A percentile compares a stretch with the other conserved stretches of the same genome.
Conservation (phyloP, 2,888 invertebrate genomes). For the Andricus curvator region DNA sequence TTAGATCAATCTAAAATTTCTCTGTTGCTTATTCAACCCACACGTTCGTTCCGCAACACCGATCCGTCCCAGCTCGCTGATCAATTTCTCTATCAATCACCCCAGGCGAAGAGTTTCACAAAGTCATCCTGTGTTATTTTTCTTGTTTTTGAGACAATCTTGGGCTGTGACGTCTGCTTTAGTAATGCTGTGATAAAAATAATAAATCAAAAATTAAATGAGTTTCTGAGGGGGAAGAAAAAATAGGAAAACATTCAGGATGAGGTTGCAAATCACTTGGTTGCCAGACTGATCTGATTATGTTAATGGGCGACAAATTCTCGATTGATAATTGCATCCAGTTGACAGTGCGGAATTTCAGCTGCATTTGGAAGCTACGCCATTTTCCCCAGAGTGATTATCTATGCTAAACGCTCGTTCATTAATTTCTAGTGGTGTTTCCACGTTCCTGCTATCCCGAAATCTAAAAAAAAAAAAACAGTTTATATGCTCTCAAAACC, state of each 20-base stretch:
- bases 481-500: background rate
- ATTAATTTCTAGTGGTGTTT: slow-evolving; percentile 58
- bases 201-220: too few relatives aligned
- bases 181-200: too few relatives aligned
- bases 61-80: too few relatives aligned
- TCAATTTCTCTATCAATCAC: too few relatives aligned
- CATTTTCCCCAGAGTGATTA: slow-evolving; percentile 70
- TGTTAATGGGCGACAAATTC: slow-evolving; percentile 69
- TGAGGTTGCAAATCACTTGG: slow-evolving; percentile 16
- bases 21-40: too few relatives aligned
- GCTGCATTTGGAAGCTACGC: slow-evolving; percentile 56
- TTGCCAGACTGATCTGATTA: slow-evolving; percentile 68
- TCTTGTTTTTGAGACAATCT: too few relatives aligned
- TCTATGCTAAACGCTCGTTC: slow-evolving; percentile 71
- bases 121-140: too few relatives aligned
- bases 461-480: background rate
- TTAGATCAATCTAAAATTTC: too few relatives aligned
- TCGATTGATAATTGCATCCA: slow-evolving; percentile 72
- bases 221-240: background rate
- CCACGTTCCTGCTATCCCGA: background rate
- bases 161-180: too few relatives aligned
- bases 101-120: too few relatives aligned
- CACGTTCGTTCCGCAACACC: too few relatives aligned
- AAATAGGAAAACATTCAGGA: slow-evolving; percentile 9
- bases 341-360: slow-evolving; percentile 57